Base-by-base conservation (phyloP, 2,113 vertebrate species). In the Oryzias melastigma region DNA sequence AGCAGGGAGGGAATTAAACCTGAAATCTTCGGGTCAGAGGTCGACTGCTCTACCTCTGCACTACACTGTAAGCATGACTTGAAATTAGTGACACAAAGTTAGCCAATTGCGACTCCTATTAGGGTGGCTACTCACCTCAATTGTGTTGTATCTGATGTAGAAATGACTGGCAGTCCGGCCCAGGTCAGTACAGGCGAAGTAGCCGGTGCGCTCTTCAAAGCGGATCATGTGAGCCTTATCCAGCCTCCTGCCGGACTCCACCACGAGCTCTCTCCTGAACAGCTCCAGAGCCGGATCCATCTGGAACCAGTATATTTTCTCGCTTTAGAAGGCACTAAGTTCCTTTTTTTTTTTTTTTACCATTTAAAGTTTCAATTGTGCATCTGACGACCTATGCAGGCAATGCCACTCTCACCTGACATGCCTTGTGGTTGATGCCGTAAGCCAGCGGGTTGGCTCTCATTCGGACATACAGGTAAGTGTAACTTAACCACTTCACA, bases 401-500 rank as follows among this genome's bases (percentile, higher is more conserved):
- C 35, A 35, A 12, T 12, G 7, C 8, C 14, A 5, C 16, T 58
- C 71, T 29, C 83, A 98, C 97, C 96, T 98, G 97, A 83, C 91
- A 94, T 65, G 94, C 92, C 82, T 95, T 97, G 92, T 99, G 92
- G 91, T 92, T 96, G 93, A 99, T 97, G 83, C 97, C 96, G 51
- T 99, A 98, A 15, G 63, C 95, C 90, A 99, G 92, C 52, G 97
- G 96, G 88, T 99, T 99, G 90, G 93, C 95, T 93, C 97, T 95
- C 96, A 98, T 97, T 78, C 97, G 95, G 58, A 99, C 97, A 75
- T 95, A 99, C 58, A 98, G 93, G 47, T 99, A 99, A 52, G 95
- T 98, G 83, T 98, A 99, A 90, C 95, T 98, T 82, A 98, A 92
- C 97, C 97, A 99, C 90, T 95, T 98, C 83, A 99, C 96, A 46